These are phyloP conservation scores for Anoplolepis gracilipes DNA, from an alignment of 1,140 invertebrate species.

Conservation along the genomic window DNA sequence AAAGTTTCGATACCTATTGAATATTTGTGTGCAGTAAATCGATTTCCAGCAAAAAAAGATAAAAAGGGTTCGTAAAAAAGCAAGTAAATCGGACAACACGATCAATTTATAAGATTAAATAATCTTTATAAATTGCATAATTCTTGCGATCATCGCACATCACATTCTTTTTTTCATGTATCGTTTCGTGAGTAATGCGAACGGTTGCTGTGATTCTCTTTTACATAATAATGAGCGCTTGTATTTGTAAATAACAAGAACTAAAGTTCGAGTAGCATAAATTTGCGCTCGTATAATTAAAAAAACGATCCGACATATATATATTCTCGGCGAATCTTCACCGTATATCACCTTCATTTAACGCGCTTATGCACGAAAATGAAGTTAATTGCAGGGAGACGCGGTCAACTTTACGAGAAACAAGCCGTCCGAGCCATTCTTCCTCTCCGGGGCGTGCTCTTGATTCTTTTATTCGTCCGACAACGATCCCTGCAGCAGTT, in stretches of 20 bases:
- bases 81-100: not conserved
- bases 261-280: not conserved
- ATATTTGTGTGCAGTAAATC: conserved; percentile 36
- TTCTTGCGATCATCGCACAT: not conserved
- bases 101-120: conserved; percentile 7
- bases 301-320: conserved; percentile 28
- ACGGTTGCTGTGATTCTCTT: not conserved
- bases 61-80: conserved; percentile 4
- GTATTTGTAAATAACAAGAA: conserved; percentile 31
- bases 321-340: conserved; percentile 17
- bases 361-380: not conserved
- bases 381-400: conserved; percentile 8
- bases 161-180: not conserved
- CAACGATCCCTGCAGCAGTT: not conserved
- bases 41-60: conserved; percentile 5
- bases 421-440: not conserved
- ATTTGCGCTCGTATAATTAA: conserved; percentile 32
- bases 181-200: not conserved
- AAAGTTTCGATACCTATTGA: not conserved
- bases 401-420: conserved; percentile 20
- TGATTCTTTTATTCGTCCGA: conserved; percentile 57
- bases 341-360: not conserved
- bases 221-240: conserved; percentile 16
- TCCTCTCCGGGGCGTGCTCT: not conserved
- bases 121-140: not conserved